Conservation (phyloP, 2,888 invertebrate species). For the Neoascia interrupta region DNA sequence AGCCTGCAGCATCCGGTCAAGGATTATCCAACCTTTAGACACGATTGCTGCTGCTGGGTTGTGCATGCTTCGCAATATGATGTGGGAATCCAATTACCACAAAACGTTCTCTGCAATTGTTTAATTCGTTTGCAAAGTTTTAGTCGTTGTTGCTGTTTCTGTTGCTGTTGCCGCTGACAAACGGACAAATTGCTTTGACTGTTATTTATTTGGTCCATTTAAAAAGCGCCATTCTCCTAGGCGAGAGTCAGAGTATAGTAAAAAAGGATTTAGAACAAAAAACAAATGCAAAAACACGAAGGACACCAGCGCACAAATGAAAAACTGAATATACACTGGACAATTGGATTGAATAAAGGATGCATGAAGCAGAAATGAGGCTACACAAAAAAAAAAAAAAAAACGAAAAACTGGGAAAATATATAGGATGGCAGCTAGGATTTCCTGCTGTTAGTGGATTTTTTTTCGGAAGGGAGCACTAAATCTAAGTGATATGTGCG, state of each 20-base stretch:
- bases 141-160: slow-evolving; percentile 11
- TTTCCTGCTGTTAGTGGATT: slow-evolving; percentile 21
- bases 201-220: slow-evolving; percentile 69
- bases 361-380: slow-evolving; percentile 14
- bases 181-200: slow-evolving; percentile 63
- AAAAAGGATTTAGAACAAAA: slow-evolving; percentile 61
- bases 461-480: slow-evolving; percentile 42
- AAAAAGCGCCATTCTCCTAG: slow-evolving; percentile 57
- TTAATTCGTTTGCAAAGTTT: slow-evolving; percentile 62
- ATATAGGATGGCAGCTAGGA: background rate
- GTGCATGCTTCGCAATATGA: slow-evolving; percentile 50
- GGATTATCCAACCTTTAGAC: slow-evolving; percentile 12
- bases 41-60: background rate
- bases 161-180: slow-evolving; percentile 64
- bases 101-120: slow-evolving; percentile 66
- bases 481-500: slow-evolving; percentile 68
- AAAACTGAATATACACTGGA: slow-evolving; percentile 32
- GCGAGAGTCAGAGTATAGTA: slow-evolving; percentile 38
- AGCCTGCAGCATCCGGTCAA: background rate
- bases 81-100: slow-evolving; percentile 66
- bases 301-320: background rate
- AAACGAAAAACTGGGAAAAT: too few relatives aligned
- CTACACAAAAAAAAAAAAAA: background rate
- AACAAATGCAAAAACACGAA: slow-evolving; percentile 13
- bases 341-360: slow-evolving; percentile 48